Conservation (phyloP, 2,797 vertebrate species). For the Etheostoma perlongum region DNA sequence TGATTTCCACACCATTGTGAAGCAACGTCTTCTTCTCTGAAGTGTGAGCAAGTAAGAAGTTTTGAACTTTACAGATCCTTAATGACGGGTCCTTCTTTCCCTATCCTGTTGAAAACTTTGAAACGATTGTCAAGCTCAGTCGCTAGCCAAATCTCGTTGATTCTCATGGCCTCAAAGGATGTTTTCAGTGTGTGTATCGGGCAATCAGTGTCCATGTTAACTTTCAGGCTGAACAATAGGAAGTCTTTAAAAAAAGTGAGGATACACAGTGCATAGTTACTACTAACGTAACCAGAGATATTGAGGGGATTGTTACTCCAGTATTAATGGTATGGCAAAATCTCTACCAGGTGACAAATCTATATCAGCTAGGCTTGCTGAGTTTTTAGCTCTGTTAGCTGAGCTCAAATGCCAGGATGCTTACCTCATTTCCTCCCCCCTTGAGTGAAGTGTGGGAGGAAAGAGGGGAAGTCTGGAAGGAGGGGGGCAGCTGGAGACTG, state of each 20-base stretch:
- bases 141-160: too few relatives aligned
- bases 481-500: slow-evolving; percentile 59
- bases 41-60: too few relatives aligned
- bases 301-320: neutral
- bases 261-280: neutral
- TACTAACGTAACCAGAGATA: neutral
- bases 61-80: too few relatives aligned
- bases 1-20: too few relatives aligned
- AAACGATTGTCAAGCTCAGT: too few relatives aligned
- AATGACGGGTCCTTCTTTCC: too few relatives aligned
- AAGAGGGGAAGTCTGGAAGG: slow-evolving; percentile 47
- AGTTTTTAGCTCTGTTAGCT: slow-evolving; percentile 63
- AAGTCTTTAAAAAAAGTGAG: neutral
- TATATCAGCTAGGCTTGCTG: slow-evolving; percentile 6
- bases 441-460: slow-evolving; percentile 56
- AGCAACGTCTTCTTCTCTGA: too few relatives aligned
- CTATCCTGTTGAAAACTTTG: too few relatives aligned
- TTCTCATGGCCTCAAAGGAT: too few relatives aligned
- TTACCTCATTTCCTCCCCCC: slow-evolving; percentile 77
- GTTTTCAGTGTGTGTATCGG: too few relatives aligned
- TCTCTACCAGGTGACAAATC: neutral
- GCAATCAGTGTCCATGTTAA: neutral
- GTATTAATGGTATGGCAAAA: neutral
- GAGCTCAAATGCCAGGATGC: slow-evolving; percentile 75
- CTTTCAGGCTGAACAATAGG: neutral